A percentile compares a stretch with the other conserved stretches of the same genome.
Evolutionary conservation across 2,888 invertebrate genomes (phyloP).

Genomic region (Dynastes tityus): DNA sequence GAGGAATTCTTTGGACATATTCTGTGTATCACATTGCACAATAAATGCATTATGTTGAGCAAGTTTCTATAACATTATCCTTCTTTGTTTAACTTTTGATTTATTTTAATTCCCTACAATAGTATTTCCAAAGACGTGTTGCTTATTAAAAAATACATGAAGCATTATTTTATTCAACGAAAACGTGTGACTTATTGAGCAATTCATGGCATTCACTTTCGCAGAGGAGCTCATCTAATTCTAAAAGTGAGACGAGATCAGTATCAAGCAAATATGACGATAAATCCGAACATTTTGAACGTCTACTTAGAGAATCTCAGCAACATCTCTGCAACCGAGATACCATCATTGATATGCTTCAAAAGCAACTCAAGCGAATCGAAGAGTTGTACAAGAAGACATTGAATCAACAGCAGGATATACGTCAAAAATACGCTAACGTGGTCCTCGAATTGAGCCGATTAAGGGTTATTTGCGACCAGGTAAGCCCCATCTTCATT

Average conservation of each 20-base stretch:
- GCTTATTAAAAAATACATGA: neutral
- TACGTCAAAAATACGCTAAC: slow-evolving; percentile 58
- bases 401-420: slow-evolving; percentile 59
- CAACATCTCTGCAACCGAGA: slow-evolving; percentile 59
- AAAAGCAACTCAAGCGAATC: slow-evolving; percentile 59
- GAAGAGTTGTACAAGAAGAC: slow-evolving; percentile 60
- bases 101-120: neutral
- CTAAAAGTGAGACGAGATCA: slow-evolving; percentile 30
- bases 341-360: slow-evolving; percentile 59
- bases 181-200: too few relatives aligned
- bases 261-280: slow-evolving; percentile 39
- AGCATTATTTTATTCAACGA: too few relatives aligned
- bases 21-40: too few relatives aligned
- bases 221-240: slow-evolving; percentile 22
- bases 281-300: slow-evolving; percentile 48
- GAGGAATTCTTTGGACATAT: too few relatives aligned
- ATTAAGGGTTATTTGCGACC: slow-evolving; percentile 54
- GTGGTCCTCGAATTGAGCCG: slow-evolving; percentile 57
- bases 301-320: slow-evolving; percentile 57
- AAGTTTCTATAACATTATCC: too few relatives aligned
- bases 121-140: too few relatives aligned
- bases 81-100: neutral
- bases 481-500: slow-evolving; percentile 7
- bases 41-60: too few relatives aligned
- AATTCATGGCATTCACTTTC: neutral